Percentiles rank a stretch among this genome's conserved stretches.
These are phyloP conservation scores for Leptinotarsa rubiginosa DNA, from an alignment of 2,888 invertebrate species.

Conservation along the genomic window DNA sequence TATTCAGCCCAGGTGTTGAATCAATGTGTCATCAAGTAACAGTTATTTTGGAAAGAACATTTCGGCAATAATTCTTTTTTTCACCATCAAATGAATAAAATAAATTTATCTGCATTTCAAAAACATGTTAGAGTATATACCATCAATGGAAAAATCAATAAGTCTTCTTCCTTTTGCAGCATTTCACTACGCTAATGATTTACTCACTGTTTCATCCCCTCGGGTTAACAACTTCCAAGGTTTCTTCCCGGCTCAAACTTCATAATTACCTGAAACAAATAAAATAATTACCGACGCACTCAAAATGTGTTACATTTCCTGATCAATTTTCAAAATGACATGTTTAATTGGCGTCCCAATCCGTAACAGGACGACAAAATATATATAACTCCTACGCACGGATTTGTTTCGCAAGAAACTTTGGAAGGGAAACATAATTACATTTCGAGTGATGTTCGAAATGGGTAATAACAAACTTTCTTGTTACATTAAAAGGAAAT, in stretches of 20 bases:
- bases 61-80: too few relatives aligned
- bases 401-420: not conserved
- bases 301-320: not conserved
- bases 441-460: not conserved
- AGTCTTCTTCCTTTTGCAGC: not conserved
- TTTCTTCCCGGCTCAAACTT: not conserved
- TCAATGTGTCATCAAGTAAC: too few relatives aligned
- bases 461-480: not conserved
- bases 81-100: too few relatives aligned
- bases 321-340: not conserved
- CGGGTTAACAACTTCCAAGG: not conserved
- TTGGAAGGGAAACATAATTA: not conserved
- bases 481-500: not conserved
- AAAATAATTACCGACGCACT: conserved; percentile 16
- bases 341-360: not conserved
- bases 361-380: not conserved
- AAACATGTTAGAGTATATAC: too few relatives aligned
- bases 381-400: not conserved
- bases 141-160: too few relatives aligned
- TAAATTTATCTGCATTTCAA: too few relatives aligned
- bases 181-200: not conserved
- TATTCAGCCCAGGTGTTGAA: too few relatives aligned
- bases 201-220: not conserved
- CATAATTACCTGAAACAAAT: conserved; percentile 28
- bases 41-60: too few relatives aligned